A percentile compares a stretch with the other conserved stretches of the same genome.
These are phyloP conservation scores for Eurosta solidaginis DNA, from an alignment of 1,140 invertebrate genomes.

Conservation along the genomic window DNA sequence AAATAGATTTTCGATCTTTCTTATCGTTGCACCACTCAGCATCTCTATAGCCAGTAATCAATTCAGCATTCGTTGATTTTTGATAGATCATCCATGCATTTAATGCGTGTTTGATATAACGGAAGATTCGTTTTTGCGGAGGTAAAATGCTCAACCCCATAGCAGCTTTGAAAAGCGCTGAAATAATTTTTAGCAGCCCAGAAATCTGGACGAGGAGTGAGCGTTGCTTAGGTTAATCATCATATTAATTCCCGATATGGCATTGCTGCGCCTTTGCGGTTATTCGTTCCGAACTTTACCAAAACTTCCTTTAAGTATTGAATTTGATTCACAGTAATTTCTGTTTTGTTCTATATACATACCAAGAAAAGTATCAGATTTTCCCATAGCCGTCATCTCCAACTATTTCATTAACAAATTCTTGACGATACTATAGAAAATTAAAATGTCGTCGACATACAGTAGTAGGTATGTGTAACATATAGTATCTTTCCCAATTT, in stretches of 20 bases:
- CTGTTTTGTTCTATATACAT: slow-evolving; percentile 50
- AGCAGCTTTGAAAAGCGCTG: background rate
- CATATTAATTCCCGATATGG: slow-evolving; percentile 13
- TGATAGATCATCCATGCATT: too few relatives aligned
- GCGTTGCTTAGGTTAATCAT: slow-evolving; percentile 2
- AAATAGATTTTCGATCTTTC: slow-evolving; percentile 47
- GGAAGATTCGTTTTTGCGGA: too few relatives aligned
- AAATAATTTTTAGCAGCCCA: slow-evolving; percentile 38
- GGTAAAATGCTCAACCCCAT: too few relatives aligned
- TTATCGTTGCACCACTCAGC: slow-evolving; percentile 53
- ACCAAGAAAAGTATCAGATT: slow-evolving; percentile 48
- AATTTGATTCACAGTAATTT: slow-evolving; percentile 46
- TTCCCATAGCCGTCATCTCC: slow-evolving; percentile 56
- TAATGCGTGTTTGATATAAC: slow-evolving; percentile 31
- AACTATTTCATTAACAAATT: slow-evolving; percentile 48
- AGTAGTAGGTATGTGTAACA: too few relatives aligned
- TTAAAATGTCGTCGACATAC: too few relatives aligned
- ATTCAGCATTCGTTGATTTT: too few relatives aligned
- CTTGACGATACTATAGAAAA: slow-evolving; percentile 42
- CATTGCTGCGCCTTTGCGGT: slow-evolving; percentile 44
- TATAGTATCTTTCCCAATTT: too few relatives aligned
- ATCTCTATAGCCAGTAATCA: slow-evolving; percentile 53
- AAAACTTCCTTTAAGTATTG: slow-evolving; percentile 52
- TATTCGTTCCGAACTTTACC: slow-evolving; percentile 50
- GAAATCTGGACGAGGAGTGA: slow-evolving; percentile 62